Percentiles rank a stretch among this genome's conserved stretches.
Evolutionary conservation across 2,113 vertebrate species (phyloP).

Genomic region (Saccopteryx bilineata): DNA sequence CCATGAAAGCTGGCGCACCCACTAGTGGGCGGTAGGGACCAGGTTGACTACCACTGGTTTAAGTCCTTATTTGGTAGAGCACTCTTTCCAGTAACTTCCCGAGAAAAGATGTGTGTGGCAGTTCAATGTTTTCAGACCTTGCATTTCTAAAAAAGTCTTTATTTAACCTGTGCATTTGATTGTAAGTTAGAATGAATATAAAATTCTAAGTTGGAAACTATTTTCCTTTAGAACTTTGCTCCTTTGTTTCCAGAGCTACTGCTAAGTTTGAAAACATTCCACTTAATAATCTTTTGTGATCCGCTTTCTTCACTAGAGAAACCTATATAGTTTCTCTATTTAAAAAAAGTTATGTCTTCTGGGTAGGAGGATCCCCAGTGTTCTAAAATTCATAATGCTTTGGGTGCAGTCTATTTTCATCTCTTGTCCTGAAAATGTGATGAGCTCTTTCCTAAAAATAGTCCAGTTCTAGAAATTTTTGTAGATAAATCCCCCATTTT

Average conservation of each 20-base stretch:
- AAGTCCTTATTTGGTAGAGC: neutral
- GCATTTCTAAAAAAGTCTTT: neutral
- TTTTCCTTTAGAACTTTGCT: slow-evolving; percentile 19
- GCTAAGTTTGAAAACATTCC: neutral
- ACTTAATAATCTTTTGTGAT: neutral
- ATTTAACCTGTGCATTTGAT: neutral
- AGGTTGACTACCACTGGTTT: neutral
- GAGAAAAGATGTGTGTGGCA: neutral
- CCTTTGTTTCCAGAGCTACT: neutral
- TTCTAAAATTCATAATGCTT: neutral
- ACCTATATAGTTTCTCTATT: neutral
- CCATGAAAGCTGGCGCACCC: too few relatives aligned
- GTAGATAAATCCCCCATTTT: neutral
- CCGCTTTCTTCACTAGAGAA: neutral
- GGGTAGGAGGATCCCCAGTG: neutral
- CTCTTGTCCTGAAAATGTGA: neutral
- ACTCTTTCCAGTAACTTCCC: neutral
- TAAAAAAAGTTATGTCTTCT: neutral
- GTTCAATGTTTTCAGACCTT: neutral
- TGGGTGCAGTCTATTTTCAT: neutral
- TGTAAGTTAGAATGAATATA: neutral
- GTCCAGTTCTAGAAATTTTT: neutral
- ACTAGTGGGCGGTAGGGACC: too few relatives aligned
- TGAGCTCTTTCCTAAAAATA: neutral
- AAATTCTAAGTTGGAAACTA: neutral